A percentile compares a stretch with the other conserved stretches of the same genome.
phyloP scores from a whole-genome alignment of 2,888 invertebrate genomes.

The Liposcelis brunnea region DNA sequence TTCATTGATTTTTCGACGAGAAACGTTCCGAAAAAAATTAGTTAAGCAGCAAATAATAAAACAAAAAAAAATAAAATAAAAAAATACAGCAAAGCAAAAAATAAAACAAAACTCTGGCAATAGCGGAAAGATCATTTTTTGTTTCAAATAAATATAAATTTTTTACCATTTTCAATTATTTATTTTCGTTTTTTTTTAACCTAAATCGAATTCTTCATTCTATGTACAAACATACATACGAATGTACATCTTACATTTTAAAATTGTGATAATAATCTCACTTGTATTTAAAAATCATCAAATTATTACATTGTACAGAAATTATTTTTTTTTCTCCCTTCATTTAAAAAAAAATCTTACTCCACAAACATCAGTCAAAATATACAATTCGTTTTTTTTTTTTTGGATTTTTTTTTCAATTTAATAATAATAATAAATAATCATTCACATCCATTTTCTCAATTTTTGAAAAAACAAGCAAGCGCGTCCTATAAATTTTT shows the following conservation, averaged over 20 bases:
- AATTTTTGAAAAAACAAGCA: background rate
- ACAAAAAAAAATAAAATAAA: no score
- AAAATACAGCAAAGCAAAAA: no score
- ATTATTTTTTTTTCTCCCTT: background rate
- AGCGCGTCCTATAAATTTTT: no score
- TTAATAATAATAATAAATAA: slow-evolving; percentile 12
- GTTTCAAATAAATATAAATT: slow-evolving; percentile 12
- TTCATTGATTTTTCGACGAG: no score
- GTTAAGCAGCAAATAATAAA: no score
- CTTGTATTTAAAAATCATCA: slow-evolving; percentile 14
- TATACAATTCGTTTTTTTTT: slow-evolving; percentile 3
- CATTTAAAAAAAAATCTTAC: slow-evolving; percentile 2
- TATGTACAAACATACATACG: slow-evolving; percentile 34
- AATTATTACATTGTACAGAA: slow-evolving; percentile 14
- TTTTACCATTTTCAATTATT: no score
- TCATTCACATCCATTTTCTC: slow-evolving; percentile 7
- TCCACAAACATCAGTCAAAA: slow-evolving; percentile 9
- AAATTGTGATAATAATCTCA: slow-evolving; percentile 14
- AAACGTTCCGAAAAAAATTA: no score
- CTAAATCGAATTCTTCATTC: slow-evolving; percentile 20
- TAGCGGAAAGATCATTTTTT: no score
- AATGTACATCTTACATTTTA: slow-evolving; percentile 26
- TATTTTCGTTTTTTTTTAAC: no score
- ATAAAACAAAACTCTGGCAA: no score
- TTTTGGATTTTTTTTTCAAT: no score